These are phyloP conservation scores for Drosophila peninsularis DNA, from an alignment of 2,888 invertebrate genomes.

Conservation along the genomic window DNA sequence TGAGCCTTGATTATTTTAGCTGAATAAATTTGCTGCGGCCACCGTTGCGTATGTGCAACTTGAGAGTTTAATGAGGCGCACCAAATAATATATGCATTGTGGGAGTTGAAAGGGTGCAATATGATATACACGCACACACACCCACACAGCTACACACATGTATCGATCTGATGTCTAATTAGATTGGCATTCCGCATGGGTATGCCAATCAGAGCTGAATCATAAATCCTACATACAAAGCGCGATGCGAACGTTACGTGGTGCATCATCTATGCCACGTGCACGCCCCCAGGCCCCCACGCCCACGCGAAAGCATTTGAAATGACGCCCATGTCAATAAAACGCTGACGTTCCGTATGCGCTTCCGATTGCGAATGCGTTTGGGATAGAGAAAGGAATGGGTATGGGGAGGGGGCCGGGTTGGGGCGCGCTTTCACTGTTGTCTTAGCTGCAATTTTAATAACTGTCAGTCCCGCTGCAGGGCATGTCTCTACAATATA, in stretches of 20 bases:
- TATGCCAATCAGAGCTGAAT: conserved; percentile 16
- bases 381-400: neutral
- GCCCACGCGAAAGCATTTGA: neutral
- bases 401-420: neutral
- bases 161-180: conserved; percentile 47
- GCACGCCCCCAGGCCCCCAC: conserved; percentile 4
- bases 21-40: conserved; percentile 20
- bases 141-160: neutral
- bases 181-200: conserved; percentile 15
- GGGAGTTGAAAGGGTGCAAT: neutral
- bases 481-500: neutral
- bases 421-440: neutral
- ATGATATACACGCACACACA: neutral
- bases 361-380: neutral
- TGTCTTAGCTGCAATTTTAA: conserved; percentile 22
- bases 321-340: conserved; percentile 14
- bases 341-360: conserved; percentile 13
- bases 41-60: conserved; percentile 39
- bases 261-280: conserved; percentile 1
- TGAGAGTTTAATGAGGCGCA: conserved; percentile 29
- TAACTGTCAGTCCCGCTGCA: conserved; percentile 21
- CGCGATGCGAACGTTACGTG: conserved; percentile 8
- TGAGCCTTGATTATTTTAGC: conserved; percentile 31
- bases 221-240: conserved; percentile 9
- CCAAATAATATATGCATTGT: neutral